A percentile compares a stretch with the other conserved stretches of the same genome.
Conservation (phyloP, 2,797 vertebrate genomes). For the Yasuhikotakia modesta region DNA sequence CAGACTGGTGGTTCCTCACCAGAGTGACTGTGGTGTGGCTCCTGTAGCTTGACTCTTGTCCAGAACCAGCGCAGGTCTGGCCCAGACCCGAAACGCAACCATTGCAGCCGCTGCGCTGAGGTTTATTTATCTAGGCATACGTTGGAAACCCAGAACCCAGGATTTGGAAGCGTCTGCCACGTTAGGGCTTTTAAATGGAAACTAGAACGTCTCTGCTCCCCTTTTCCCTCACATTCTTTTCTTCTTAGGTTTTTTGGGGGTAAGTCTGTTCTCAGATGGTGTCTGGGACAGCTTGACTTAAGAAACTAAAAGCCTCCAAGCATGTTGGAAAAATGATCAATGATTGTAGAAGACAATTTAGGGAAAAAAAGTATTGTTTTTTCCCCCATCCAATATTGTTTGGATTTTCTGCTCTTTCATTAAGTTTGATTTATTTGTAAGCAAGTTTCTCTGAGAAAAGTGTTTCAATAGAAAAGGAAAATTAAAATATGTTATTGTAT, state of each 20-base stretch:
- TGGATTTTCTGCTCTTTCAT: too few relatives aligned
- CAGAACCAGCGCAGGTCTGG: constrained; percentile 78
- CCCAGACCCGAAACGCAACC: constrained; percentile 62
- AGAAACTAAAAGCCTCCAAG: constrained; percentile 17
- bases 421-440: constrained; percentile 33
- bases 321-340: constrained; percentile 44
- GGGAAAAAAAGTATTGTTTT: constrained; percentile 26
- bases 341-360: neutral
- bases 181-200: constrained; percentile 72
- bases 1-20: constrained; percentile 61
- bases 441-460: neutral
- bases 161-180: constrained; percentile 72
- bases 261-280: constrained; percentile 47
- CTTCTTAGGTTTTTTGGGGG: constrained; percentile 25
- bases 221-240: constrained; percentile 44
- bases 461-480: too few relatives aligned
- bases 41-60: constrained; percentile 74
- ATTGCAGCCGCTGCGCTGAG: constrained; percentile 70
- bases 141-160: constrained; percentile 69
- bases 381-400: too few relatives aligned
- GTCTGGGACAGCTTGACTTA: constrained; percentile 44
- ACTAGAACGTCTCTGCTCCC: constrained; percentile 62
- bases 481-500: neutral
- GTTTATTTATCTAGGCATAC: constrained; percentile 79
- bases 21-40: constrained; percentile 70